A percentile compares a stretch with the other conserved stretches of the same genome.
Evolutionary conservation across 2,888 invertebrate species (phyloP).

Genomic region (Lumbricus terrestris): DNA sequence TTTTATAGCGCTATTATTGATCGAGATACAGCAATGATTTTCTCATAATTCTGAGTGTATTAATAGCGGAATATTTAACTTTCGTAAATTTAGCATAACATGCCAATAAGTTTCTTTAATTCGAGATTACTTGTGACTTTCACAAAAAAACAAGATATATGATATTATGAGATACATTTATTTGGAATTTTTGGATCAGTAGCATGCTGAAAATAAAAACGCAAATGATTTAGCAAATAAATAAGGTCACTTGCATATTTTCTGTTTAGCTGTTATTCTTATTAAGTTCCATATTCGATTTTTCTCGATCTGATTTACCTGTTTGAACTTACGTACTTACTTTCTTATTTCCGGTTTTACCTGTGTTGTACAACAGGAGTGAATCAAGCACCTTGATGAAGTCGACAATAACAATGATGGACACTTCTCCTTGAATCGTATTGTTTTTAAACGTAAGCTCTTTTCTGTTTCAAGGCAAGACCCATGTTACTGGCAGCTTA

Average conservation of each 20-base stretch:
- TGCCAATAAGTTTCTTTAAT: background rate
- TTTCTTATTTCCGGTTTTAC: slow-evolving; percentile 12
- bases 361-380: background rate
- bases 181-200: background rate
- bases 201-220: background rate
- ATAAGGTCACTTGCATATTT: background rate
- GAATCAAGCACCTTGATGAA: background rate
- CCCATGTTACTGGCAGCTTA: background rate
- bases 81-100: background rate
- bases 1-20: background rate
- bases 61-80: too few species aligned
- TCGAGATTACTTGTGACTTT: background rate
- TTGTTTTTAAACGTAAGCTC: background rate
- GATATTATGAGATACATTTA: background rate
- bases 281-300: background rate
- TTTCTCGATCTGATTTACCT: background rate
- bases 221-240: background rate
- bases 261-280: background rate
- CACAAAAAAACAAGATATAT: background rate
- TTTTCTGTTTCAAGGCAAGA: background rate
- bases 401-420: background rate
- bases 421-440: background rate
- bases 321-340: background rate
- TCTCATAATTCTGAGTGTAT: background rate
- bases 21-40: background rate